Conservation (phyloP, 2,888 invertebrate genomes). For the Helobdella robusta region DNA sequence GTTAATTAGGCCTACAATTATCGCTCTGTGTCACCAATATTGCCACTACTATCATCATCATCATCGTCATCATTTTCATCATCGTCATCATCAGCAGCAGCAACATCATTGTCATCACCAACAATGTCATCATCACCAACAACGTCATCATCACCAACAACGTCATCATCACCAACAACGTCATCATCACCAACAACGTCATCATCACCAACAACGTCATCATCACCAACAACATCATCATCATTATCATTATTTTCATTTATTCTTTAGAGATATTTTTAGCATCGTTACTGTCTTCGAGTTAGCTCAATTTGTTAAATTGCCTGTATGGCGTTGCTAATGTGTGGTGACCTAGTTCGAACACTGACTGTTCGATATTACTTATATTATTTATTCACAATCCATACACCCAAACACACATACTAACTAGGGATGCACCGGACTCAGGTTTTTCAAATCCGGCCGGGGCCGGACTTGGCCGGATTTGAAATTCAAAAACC, state of each 20-base stretch:
- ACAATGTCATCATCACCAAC: background rate
- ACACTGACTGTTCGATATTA: too few species aligned
- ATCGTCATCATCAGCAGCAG: background rate
- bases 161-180: slow-evolving; percentile 10
- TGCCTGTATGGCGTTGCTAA: too few species aligned
- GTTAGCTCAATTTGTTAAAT: too few species aligned
- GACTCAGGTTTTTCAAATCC: too few species aligned
- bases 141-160: slow-evolving; percentile 4
- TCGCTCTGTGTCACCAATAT: background rate
- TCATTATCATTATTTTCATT: background rate
- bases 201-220: slow-evolving; percentile 11
- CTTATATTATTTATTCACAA: too few species aligned
- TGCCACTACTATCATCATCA: slow-evolving; percentile 3
- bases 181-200: slow-evolving; percentile 11
- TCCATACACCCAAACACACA: too few species aligned
- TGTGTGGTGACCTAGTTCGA: too few species aligned
- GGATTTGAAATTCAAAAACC: too few species aligned
- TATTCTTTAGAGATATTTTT: too few species aligned
- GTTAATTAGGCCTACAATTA: background rate
- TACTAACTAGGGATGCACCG: too few species aligned
- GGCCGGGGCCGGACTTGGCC: too few species aligned
- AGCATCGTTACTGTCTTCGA: too few species aligned
- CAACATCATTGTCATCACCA: slow-evolving; percentile 1
- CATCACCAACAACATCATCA: slow-evolving; percentile 1
- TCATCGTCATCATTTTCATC: background rate